Percentiles rank a stretch among this genome's conserved stretches.
Evolutionary conservation across 2,797 vertebrate genomes (phyloP).

Genomic region (Neosilurus hyrtlii): DNA sequence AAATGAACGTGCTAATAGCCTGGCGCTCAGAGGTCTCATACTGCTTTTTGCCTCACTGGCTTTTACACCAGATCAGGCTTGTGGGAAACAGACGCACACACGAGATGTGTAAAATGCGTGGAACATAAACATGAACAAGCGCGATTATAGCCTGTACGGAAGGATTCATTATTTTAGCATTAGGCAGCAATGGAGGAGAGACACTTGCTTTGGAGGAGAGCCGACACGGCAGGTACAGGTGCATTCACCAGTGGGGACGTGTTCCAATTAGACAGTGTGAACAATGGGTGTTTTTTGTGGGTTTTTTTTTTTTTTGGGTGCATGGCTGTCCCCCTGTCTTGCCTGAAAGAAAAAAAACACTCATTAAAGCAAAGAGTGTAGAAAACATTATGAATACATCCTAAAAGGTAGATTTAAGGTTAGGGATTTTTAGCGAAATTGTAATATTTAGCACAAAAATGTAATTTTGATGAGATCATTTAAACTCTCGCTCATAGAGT

Average conservation of each 20-base stretch:
- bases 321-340: slow-evolving; percentile 58
- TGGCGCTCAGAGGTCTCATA: slow-evolving; percentile 64
- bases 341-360: neutral
- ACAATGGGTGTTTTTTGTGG: slow-evolving; percentile 71
- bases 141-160: slow-evolving; percentile 61
- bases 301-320: slow-evolving; percentile 33
- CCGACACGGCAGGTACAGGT: slow-evolving; percentile 73
- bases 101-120: slow-evolving; percentile 63
- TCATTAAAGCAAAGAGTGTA: neutral
- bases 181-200: slow-evolving; percentile 64
- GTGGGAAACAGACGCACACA: slow-evolving; percentile 62
- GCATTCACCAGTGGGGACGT: slow-evolving; percentile 71
- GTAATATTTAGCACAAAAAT: neutral
- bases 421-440: neutral
- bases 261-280: slow-evolving; percentile 75
- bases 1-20: slow-evolving; percentile 79
- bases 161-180: slow-evolving; percentile 75
- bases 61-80: slow-evolving; percentile 55
- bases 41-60: slow-evolving; percentile 54
- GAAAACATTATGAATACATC: neutral
- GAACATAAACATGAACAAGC: slow-evolving; percentile 63
- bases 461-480: neutral
- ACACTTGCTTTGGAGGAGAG: slow-evolving; percentile 64
- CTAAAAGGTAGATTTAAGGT: neutral
- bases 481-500: neutral